A percentile compares a stretch with the other conserved stretches of the same genome.
These are phyloP conservation scores for Crotalus helleri DNA, from an alignment of 2,113 vertebrate species.

Conservation along the genomic window DNA sequence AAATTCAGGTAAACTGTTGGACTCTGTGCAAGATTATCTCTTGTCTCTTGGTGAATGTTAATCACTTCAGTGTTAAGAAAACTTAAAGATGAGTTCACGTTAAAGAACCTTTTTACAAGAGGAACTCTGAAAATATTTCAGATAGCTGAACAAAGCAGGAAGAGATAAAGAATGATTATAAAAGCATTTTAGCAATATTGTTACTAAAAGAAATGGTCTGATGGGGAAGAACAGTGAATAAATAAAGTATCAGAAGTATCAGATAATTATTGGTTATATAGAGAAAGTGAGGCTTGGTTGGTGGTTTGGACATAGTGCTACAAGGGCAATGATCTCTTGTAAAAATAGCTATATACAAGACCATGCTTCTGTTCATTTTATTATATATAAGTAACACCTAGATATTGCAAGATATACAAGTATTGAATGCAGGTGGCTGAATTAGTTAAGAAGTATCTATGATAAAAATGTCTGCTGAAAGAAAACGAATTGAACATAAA, in stretches of 20 bases:
- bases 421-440: neutral
- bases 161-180: neutral
- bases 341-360: neutral
- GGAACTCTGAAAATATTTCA: neutral
- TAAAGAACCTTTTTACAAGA: neutral
- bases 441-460: neutral
- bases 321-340: neutral
- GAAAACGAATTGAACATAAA: neutral
- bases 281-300: neutral
- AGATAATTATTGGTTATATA: neutral
- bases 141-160: neutral
- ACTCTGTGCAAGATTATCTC: conserved; percentile 7
- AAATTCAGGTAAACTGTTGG: conserved; percentile 15
- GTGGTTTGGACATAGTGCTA: neutral
- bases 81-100: neutral
- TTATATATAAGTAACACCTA: neutral
- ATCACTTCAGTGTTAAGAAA: neutral
- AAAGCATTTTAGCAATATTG: neutral
- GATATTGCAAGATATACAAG: neutral
- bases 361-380: neutral
- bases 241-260: neutral
- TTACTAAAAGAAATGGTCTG: neutral
- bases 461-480: neutral
- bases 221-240: neutral
- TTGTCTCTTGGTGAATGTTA: neutral